These are phyloP conservation scores for Peromyscus polionotus DNA, from an alignment of 2,113 vertebrate species.

Conservation along the genomic window DNA sequence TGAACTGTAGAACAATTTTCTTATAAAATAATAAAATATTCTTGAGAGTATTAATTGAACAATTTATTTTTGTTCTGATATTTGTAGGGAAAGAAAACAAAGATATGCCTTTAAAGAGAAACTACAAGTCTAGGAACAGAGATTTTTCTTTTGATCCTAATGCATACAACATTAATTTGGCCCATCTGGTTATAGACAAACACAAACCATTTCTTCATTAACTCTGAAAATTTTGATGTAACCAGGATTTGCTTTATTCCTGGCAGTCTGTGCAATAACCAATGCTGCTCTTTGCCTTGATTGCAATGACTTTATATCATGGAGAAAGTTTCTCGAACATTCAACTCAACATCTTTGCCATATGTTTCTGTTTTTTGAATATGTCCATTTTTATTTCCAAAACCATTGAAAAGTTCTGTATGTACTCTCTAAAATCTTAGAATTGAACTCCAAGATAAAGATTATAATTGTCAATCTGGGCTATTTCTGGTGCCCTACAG, in stretches of 20 bases:
- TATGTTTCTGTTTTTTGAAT: neutral
- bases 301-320: neutral
- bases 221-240: neutral
- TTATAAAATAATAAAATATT: neutral
- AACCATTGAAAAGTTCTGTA: neutral
- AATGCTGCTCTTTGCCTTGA: neutral
- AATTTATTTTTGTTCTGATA: neutral
- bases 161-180: neutral
- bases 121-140: neutral
- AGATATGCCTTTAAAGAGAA: neutral
- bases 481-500: neutral
- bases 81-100: neutral
- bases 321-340: neutral
- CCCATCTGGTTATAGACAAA: slow-evolving; percentile 23
- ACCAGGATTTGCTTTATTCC: neutral
- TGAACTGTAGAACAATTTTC: neutral
- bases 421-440: neutral
- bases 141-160: slow-evolving; percentile 44
- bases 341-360: neutral
- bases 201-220: slow-evolving; percentile 39
- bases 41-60: neutral
- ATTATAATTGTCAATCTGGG: neutral
- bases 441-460: neutral
- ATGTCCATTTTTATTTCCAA: neutral
- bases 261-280: neutral